Percentiles rank a stretch among this genome's conserved stretches.
These are phyloP conservation scores for Polydrusus pterygomalis DNA, from an alignment of 2,888 invertebrate genomes.

Conservation along the genomic window DNA sequence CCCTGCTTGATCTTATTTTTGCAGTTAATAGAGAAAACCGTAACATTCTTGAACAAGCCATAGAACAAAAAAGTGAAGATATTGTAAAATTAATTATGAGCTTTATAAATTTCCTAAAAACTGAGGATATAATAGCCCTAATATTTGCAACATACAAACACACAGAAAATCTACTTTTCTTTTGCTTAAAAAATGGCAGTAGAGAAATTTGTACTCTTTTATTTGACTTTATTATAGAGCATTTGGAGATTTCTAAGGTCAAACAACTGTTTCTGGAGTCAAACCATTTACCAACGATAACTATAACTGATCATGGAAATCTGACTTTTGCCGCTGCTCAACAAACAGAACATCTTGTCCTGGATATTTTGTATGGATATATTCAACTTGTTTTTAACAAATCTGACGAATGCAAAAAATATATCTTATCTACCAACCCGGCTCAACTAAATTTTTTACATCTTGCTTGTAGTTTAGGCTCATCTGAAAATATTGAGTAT, in stretches of 20 bases:
- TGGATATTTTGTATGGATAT: neutral
- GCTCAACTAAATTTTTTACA: neutral
- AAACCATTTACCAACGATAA: conserved; percentile 11
- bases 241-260: neutral
- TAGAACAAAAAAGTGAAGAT: neutral
- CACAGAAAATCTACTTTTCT: neutral
- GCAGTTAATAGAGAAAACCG: neutral
- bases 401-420: neutral
- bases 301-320: neutral
- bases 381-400: neutral
- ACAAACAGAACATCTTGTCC: neutral
- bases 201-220: neutral
- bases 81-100: neutral
- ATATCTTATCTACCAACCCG: neutral
- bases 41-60: conserved; percentile 4
- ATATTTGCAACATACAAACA: conserved; percentile 5
- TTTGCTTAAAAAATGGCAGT: neutral
- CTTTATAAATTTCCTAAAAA: neutral
- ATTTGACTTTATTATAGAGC: neutral
- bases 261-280: neutral
- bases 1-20: neutral
- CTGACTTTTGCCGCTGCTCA: conserved; percentile 1
- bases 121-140: neutral
- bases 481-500: neutral
- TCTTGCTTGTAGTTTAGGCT: neutral